These are phyloP conservation scores for Oreotrochilus melanogaster DNA, from an alignment of 2,113 vertebrate species.

Conservation along the genomic window DNA sequence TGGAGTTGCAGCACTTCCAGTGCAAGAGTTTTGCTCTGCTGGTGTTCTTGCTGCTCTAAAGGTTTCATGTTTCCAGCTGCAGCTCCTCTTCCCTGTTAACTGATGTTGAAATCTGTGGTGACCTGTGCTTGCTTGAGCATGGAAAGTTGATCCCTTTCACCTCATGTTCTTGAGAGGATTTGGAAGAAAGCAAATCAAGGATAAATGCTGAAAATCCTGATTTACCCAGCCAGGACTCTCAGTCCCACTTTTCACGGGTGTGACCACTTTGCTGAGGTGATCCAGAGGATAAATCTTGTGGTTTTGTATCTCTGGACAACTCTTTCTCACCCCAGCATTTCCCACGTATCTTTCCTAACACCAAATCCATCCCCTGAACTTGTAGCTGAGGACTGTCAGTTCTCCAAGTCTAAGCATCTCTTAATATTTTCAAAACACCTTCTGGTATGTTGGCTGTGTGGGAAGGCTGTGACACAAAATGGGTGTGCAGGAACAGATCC, in stretches of 20 bases:
- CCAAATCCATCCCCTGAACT: background rate
- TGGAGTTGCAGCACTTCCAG: background rate
- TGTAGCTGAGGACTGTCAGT: background rate
- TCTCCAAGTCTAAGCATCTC: background rate
- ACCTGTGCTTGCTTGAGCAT: slow-evolving; percentile 19
- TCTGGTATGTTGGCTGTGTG: background rate
- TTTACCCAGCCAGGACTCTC: background rate
- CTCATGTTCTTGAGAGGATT: background rate
- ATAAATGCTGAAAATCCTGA: background rate
- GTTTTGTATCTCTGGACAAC: background rate
- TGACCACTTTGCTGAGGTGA: background rate
- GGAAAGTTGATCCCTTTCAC: slow-evolving; percentile 22
- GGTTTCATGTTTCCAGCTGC: slow-evolving; percentile 24
- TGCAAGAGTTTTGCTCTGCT: background rate
- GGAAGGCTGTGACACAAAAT: slow-evolving; percentile 2
- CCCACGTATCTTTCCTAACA: background rate
- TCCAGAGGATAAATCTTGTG: background rate
- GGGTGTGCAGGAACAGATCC: background rate
- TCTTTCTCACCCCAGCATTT: background rate
- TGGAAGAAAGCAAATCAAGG: background rate
- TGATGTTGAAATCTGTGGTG: slow-evolving; percentile 54
- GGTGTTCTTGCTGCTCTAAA: background rate
- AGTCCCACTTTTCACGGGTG: background rate
- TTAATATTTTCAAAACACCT: background rate
- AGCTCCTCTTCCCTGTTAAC: slow-evolving; percentile 52